Evolutionary conservation across 2,888 invertebrate genomes (phyloP), one percentile per base, ranked within the genome.

Genomic region (Villa cingulata): DNA sequence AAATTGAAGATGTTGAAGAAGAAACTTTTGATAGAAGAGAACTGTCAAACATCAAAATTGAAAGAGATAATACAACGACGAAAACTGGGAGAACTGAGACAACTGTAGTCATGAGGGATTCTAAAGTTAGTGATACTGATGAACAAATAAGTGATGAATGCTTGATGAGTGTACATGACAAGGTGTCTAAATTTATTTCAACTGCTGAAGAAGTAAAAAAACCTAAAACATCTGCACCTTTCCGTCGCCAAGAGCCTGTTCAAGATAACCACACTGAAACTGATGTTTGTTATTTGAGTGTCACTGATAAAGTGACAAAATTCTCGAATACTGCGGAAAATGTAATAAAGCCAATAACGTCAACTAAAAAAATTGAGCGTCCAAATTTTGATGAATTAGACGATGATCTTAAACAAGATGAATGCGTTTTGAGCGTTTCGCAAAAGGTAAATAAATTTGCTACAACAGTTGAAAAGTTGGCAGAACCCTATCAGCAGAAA

Each of bases 361-460:
- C 52, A 15, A 46, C 51, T 5, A 60, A 61, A 34, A 51, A 57
- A 4, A 57, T 74, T 6, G 70, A 71, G 39, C 70, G 74, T 14
- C 77, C 77, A 2, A 72, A 71, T 55, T 65, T 76, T 12, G 71
- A 70, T 34, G 71, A 76, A 43, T 70, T 76, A 37, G 78, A 80
- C 51, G 75, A 74, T 42, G 73, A 74, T 37, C 60, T 80, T 19
- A 73, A 70, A 53, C 70, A 70, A 47, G 78, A 80, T 55, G 77
- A 78, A 52, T 79, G 78, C 56, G 65, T 75, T 15, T 64, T 79
- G 4, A 78, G 75, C 55, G 78, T 80, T 20, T 77, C 79, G 1
- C 78, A 80, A 55, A 79, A 80, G 63, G 79, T 79, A 0, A 73
- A 73, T 54, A 80, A 79, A 57, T 79, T 79, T 57, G 76, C 77